phyloP scores from a whole-genome alignment of 2,113 vertebrate species.

The Turnix velox region DNA sequence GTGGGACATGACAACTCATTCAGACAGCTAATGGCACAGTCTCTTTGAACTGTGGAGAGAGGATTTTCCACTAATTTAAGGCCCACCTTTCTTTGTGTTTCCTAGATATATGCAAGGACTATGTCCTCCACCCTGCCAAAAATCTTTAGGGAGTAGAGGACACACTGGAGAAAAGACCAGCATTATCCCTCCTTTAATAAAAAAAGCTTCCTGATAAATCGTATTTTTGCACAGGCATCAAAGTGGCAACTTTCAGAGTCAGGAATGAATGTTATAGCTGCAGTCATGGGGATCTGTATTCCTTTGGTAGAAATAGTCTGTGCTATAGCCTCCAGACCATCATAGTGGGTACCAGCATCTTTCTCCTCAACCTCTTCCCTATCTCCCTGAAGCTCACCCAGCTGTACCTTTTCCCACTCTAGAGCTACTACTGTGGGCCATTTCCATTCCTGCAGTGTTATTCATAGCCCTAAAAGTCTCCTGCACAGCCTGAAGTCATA shows the following conservation, averaged over 20 bases:
- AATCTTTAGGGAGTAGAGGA: neutral
- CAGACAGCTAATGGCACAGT: constrained; percentile 59
- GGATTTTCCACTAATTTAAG: constrained; percentile 67
- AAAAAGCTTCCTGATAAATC: constrained; percentile 2
- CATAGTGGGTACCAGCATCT: constrained; percentile 15
- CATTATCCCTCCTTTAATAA: neutral
- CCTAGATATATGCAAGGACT: constrained; percentile 4
- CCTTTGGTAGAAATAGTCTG: constrained; percentile 69
- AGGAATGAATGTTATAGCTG: neutral
- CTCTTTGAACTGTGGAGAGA: constrained; percentile 56
- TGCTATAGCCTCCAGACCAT: constrained; percentile 28
- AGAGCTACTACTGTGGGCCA: neutral
- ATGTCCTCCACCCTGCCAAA: neutral
- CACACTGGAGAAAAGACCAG: neutral
- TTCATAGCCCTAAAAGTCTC: constrained; percentile 31
- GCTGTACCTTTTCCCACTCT: neutral
- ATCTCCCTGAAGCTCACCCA: constrained; percentile 58
- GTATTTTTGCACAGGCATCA: constrained; percentile 12
- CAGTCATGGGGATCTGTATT: neutral
- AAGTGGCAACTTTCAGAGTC: neutral
- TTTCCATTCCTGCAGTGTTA: neutral
- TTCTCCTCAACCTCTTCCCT: neutral
- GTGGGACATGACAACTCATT: constrained; percentile 55
- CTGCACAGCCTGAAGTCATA: constrained; percentile 34
- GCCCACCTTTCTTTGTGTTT: constrained; percentile 56